These are phyloP conservation scores for Acrocephalus scirpaceus DNA, from an alignment of 2,797 vertebrate genomes.

Conservation along the genomic window DNA sequence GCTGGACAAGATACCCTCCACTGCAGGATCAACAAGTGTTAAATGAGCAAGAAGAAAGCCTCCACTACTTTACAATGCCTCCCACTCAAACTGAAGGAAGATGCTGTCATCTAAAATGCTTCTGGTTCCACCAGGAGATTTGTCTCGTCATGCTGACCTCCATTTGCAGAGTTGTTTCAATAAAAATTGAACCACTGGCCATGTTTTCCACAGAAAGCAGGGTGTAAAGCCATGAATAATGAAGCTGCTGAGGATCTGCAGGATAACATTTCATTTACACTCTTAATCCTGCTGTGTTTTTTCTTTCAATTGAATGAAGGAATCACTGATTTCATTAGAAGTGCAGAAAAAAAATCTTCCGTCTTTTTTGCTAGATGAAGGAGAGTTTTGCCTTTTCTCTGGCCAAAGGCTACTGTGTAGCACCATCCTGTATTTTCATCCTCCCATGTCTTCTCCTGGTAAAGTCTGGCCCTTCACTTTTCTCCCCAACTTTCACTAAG, in stretches of 20 bases:
- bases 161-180: not conserved
- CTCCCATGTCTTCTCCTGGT: not conserved
- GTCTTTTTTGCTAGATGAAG: not conserved
- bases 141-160: accelerated
- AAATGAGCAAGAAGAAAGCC: not conserved
- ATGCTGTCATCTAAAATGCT: not conserved
- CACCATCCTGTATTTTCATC: not conserved
- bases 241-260: not conserved
- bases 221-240: not conserved
- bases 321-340: not conserved
- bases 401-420: not conserved
- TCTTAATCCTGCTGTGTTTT: not conserved
- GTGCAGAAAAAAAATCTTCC: not conserved
- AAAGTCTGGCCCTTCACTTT: not conserved
- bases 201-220: not conserved
- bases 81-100: not conserved
- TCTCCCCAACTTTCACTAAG: accelerated
- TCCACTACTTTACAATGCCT: not conserved
- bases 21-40: not conserved
- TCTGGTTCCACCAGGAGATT: not conserved
- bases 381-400: not conserved
- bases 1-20: not conserved
- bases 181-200: not conserved
- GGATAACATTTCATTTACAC: not conserved
- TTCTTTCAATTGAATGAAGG: not conserved